Conservation (phyloP, 2,888 invertebrate species). For the Sylvicola cinctus region DNA sequence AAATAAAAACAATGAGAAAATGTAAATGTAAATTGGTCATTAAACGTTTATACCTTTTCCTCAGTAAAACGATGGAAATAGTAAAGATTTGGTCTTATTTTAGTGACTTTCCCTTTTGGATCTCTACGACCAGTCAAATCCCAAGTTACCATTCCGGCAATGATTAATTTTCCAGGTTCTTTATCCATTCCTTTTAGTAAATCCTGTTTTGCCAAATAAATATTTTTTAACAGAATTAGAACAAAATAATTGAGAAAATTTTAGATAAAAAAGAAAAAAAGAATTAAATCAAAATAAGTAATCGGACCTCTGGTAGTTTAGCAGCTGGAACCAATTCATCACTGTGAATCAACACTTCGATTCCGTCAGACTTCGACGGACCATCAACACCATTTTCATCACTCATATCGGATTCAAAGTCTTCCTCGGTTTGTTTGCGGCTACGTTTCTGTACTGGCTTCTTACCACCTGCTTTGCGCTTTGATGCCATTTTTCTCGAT, state of each 20-base stretch:
- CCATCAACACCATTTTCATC: slow-evolving; percentile 16
- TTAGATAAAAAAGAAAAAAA: not conserved
- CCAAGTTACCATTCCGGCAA: slow-evolving; percentile 81
- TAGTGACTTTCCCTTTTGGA: slow-evolving; percentile 37
- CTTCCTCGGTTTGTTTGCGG: slow-evolving; percentile 22
- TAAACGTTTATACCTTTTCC: slow-evolving; percentile 27
- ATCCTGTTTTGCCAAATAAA: slow-evolving; percentile 23
- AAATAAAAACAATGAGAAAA: slow-evolving; percentile 1
- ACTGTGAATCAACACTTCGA: slow-evolving; percentile 25
- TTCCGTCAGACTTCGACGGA: slow-evolving; percentile 12
- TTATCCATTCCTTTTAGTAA: slow-evolving; percentile 41
- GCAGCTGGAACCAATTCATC: slow-evolving; percentile 31
- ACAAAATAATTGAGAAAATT: slow-evolving; percentile 3
- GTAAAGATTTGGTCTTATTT: slow-evolving; percentile 52
- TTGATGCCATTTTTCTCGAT: slow-evolving; percentile 19
- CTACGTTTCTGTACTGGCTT: slow-evolving; percentile 22
- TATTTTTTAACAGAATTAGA: slow-evolving; percentile 1
- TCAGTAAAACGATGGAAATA: slow-evolving; percentile 62
- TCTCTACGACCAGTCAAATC: slow-evolving; percentile 66
- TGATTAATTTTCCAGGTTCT: slow-evolving; percentile 49
- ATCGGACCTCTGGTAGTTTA: slow-evolving; percentile 36
- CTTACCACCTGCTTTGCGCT: slow-evolving; percentile 22
- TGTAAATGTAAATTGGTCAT: not conserved
- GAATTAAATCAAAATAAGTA: not conserved
- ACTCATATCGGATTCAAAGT: slow-evolving; percentile 24